These are phyloP conservation scores for Oreochromis mossambicus DNA, from an alignment of 2,797 vertebrate species.

Conservation along the genomic window DNA sequence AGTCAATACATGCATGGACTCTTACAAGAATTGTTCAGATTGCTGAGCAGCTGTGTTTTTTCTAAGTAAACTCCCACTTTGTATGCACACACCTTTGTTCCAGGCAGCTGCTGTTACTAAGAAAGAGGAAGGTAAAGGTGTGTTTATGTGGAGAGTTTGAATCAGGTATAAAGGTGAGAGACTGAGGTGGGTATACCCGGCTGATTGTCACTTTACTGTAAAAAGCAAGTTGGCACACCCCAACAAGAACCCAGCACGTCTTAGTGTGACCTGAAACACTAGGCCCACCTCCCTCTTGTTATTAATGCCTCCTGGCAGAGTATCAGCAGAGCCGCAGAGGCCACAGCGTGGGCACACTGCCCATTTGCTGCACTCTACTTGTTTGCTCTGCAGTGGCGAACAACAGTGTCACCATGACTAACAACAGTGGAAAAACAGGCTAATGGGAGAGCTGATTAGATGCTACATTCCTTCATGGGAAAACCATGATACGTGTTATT, in stretches of 20 bases:
- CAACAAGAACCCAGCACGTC: background rate
- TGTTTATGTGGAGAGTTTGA: background rate
- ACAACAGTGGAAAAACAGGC: conserved; percentile 50
- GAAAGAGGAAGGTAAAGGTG: background rate
- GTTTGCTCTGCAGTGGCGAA: conserved; percentile 58
- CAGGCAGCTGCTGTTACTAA: background rate
- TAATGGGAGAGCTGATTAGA: conserved; percentile 56
- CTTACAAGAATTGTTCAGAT: background rate
- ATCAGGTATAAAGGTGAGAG: background rate
- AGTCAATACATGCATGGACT: background rate
- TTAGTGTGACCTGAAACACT: conserved; percentile 4
- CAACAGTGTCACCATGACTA: conserved; percentile 57
- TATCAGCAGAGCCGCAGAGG: conserved; percentile 39
- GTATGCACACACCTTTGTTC: background rate
- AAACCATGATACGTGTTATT: conserved; percentile 43
- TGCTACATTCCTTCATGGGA: conserved; percentile 42
- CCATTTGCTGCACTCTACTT: conserved; percentile 45
- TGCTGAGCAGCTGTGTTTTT: background rate
- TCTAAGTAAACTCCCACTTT: background rate
- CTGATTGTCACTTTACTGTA: background rate
- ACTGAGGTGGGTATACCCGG: background rate
- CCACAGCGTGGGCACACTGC: conserved; percentile 49
- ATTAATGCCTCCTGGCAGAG: conserved; percentile 51
- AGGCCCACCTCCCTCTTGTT: conserved; percentile 4
- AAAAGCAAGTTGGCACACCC: background rate